Conservation (phyloP, 1,140 invertebrate species). For the Palaemon carinicauda region DNA sequence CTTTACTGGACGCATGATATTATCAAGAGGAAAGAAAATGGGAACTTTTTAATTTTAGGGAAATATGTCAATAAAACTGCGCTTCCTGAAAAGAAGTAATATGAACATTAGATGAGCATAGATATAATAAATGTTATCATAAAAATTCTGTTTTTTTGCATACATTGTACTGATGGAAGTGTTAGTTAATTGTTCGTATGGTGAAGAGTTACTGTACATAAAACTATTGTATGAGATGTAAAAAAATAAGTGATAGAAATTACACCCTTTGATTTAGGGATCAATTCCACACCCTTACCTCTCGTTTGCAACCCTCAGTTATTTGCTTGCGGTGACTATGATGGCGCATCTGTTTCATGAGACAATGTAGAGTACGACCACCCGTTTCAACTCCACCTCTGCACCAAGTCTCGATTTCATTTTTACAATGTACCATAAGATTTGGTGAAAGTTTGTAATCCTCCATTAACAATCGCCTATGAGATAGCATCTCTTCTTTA, state of each 20-base stretch:
- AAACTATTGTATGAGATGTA: too few species aligned
- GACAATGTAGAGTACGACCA: constrained; percentile 92
- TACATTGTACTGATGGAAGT: too few species aligned
- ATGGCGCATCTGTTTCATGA: constrained; percentile 84
- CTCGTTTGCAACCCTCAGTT: constrained; percentile 66
- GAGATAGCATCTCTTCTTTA: constrained; percentile 83
- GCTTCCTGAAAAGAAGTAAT: too few species aligned
- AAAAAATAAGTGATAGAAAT: background rate
- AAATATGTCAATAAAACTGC: too few species aligned
- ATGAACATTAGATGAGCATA: too few species aligned
- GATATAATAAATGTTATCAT: too few species aligned
- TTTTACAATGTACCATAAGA: constrained; percentile 85
- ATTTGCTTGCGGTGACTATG: constrained; percentile 61
- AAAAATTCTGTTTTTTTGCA: too few species aligned
- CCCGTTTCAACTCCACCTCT: constrained; percentile 73
- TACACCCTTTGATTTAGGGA: background rate
- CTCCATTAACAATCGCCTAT: constrained; percentile 89
- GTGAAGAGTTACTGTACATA: too few species aligned
- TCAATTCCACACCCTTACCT: constrained; percentile 48
- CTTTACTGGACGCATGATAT: too few species aligned
- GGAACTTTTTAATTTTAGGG: too few species aligned
- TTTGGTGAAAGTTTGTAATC: constrained; percentile 93
- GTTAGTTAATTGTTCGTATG: too few species aligned
- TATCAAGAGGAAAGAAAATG: too few species aligned
- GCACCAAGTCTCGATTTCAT: constrained; percentile 75